A percentile compares a stretch with the other conserved stretches of the same genome.
Conservation (phyloP, 2,797 vertebrate species). For the Coendou prehensilis region DNA sequence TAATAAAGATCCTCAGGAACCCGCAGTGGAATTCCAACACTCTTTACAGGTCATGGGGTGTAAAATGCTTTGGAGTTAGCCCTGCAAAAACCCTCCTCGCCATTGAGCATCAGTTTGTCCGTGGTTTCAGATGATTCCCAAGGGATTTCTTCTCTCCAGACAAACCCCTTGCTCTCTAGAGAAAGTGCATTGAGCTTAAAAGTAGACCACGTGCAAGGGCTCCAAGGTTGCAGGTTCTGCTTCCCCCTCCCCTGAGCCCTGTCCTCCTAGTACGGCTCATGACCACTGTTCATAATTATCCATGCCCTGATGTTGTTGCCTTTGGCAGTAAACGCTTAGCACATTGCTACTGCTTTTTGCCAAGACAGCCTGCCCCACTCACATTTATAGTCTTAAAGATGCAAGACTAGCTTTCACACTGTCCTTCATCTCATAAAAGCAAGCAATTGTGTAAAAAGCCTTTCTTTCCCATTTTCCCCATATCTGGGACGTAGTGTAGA, state of each 20-base stretch:
- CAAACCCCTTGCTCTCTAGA: neutral
- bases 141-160: neutral
- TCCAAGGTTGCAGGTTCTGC: neutral
- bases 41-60: conserved; percentile 14
- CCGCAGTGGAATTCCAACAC: conserved; percentile 65
- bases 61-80: conserved; percentile 50
- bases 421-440: conserved; percentile 53
- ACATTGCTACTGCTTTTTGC: conserved; percentile 79
- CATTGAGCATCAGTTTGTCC: neutral
- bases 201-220: neutral
- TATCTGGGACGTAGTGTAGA: neutral
- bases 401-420: conserved; percentile 68
- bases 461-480: neutral
- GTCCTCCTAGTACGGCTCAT: neutral
- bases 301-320: conserved; percentile 68
- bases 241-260: neutral
- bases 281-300: conserved; percentile 75
- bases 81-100: neutral
- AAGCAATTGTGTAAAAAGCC: conserved; percentile 33
- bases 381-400: conserved; percentile 68
- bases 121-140: neutral
- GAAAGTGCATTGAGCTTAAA: neutral
- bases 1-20: conserved; percentile 66
- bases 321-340: conserved; percentile 80
- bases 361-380: conserved; percentile 66